Conservation (phyloP, 2,888 invertebrate genomes). For the Sinhomidia bicolor region DNA sequence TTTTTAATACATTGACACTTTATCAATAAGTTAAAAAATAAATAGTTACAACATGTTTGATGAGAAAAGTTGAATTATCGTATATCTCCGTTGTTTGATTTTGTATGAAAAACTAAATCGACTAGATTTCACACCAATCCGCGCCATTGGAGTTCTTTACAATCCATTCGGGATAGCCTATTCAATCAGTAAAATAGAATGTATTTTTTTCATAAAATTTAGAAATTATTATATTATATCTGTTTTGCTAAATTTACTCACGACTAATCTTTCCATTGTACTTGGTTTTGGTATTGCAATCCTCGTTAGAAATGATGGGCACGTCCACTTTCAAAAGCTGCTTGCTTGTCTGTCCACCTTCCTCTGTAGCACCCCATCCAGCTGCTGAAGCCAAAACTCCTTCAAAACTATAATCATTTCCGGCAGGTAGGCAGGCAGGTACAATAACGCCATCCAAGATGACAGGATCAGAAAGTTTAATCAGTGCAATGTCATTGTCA, state of each 20-base stretch:
- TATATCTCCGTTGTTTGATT: too few species aligned
- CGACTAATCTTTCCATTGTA: constrained; percentile 75
- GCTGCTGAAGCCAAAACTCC: constrained; percentile 62
- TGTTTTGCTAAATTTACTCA: not conserved
- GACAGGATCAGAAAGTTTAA: constrained; percentile 72
- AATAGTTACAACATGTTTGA: too few species aligned
- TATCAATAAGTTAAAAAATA: too few species aligned
- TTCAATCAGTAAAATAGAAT: not conserved
- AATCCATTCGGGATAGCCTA: constrained; percentile 67
- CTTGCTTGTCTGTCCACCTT: constrained; percentile 69
- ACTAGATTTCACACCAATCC: constrained; percentile 72
- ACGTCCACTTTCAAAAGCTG: constrained; percentile 76
- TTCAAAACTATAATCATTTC: constrained; percentile 73
- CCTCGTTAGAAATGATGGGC: constrained; percentile 76
- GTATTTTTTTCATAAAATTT: too few species aligned
- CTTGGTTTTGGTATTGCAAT: constrained; percentile 74
- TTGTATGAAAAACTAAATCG: too few species aligned
- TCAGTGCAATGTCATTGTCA: constrained; percentile 76
- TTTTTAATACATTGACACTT: too few species aligned
- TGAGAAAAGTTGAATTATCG: too few species aligned
- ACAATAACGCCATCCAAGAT: constrained; percentile 73
- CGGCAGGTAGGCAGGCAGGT: constrained; percentile 75
- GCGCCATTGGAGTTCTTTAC: constrained; percentile 70
- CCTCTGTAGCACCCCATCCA: constrained; percentile 74
- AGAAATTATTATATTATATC: not conserved